phyloP scores from a whole-genome alignment of 2,888 invertebrate genomes.

The Frankliniella intonsa region DNA sequence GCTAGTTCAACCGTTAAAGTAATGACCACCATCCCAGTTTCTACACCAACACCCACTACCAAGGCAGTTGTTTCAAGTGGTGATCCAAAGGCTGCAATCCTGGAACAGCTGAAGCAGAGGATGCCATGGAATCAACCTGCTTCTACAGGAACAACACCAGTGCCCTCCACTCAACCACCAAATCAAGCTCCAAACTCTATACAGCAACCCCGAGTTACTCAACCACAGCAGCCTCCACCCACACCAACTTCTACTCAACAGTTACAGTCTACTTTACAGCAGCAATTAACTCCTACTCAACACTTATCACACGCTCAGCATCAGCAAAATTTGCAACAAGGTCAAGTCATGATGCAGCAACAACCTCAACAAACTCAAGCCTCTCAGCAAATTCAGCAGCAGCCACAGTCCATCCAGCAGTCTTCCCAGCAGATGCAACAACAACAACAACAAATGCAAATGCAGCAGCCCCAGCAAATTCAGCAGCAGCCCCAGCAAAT shows the following conservation, averaged over 20 bases:
- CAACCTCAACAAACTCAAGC: slow-evolving; percentile 43
- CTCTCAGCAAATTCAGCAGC: slow-evolving; percentile 43
- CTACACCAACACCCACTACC: slow-evolving; percentile 23
- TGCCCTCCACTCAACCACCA: slow-evolving; percentile 43
- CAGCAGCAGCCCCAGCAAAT: slow-evolving; percentile 43
- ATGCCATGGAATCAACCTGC: slow-evolving; percentile 75
- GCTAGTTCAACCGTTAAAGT: slow-evolving; percentile 24
- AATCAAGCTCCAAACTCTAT: slow-evolving; percentile 39
- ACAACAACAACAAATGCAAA: slow-evolving; percentile 40
- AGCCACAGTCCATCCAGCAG: slow-evolving; percentile 38
- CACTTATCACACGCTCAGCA: slow-evolving; percentile 40
- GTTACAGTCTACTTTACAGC: slow-evolving; percentile 40
- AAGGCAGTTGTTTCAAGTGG: not conserved
- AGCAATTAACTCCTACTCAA: slow-evolving; percentile 39
- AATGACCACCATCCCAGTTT: not conserved
- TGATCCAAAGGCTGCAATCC: slow-evolving; percentile 53
- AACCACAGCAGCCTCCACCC: slow-evolving; percentile 45
- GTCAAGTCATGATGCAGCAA: slow-evolving; percentile 45
- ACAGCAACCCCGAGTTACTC: slow-evolving; percentile 41
- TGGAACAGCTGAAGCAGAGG: slow-evolving; percentile 67
- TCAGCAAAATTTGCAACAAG: slow-evolving; percentile 39
- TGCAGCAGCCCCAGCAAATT: slow-evolving; percentile 41
- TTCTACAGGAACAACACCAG: slow-evolving; percentile 41
- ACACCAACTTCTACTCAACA: slow-evolving; percentile 39
- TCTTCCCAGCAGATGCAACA: slow-evolving; percentile 54